Conservation (phyloP, 2,888 invertebrate genomes). For the Schrankia costaestrigalis region DNA sequence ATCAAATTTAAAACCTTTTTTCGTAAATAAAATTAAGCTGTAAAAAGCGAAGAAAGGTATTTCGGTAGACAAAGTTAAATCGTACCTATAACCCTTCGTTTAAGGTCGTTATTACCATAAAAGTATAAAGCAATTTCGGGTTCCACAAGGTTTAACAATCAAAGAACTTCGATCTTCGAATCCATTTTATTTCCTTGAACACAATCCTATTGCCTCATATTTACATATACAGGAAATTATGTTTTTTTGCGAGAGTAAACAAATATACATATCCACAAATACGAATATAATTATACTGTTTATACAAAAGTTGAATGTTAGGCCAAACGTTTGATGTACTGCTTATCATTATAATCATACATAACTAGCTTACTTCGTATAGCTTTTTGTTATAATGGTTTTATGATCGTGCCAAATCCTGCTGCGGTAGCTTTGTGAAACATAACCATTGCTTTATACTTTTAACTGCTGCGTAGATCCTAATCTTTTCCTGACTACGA, state of each 20-base stretch:
- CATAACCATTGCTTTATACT: too few species aligned
- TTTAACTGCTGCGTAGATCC: too few species aligned
- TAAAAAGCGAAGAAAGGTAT: constrained; percentile 8
- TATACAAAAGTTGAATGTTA: too few species aligned
- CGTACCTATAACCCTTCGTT: constrained; percentile 20
- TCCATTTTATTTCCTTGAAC: constrained; percentile 11
- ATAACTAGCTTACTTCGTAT: too few species aligned
- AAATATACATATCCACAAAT: constrained; percentile 5
- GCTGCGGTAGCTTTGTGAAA: too few species aligned
- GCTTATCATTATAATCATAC: too few species aligned
- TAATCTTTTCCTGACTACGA: too few species aligned
- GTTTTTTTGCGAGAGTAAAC: too few species aligned
- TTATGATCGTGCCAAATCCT: too few species aligned
- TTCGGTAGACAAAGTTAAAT: constrained; percentile 14
- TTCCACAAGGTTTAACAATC: constrained; percentile 18
- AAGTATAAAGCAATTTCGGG: constrained; percentile 31
- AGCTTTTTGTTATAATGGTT: too few species aligned
- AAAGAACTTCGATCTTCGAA: constrained; percentile 19
- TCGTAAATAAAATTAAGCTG: constrained; percentile 5
- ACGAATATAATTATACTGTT: too few species aligned
- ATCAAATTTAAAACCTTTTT: neutral
- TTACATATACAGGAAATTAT: constrained; percentile 28
- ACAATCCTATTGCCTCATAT: constrained; percentile 19
- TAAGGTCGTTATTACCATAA: constrained; percentile 30
- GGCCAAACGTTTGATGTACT: too few species aligned